These are phyloP conservation scores for Agrochola circellaris DNA, from an alignment of 2,888 invertebrate species.

Conservation along the genomic window DNA sequence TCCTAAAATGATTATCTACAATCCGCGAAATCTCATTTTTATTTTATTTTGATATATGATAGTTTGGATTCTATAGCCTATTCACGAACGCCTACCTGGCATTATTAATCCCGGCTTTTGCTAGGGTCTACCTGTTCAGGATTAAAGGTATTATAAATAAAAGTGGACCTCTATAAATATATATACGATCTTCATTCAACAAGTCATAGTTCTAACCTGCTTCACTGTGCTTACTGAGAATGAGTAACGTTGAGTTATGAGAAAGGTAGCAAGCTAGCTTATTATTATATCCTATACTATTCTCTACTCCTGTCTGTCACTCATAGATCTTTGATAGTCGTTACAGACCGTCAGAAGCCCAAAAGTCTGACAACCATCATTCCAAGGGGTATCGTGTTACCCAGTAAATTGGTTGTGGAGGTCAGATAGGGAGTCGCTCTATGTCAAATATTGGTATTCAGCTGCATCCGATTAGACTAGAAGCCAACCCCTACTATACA, in stretches of 20 bases:
- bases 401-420: too few species aligned
- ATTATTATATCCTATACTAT: neutral
- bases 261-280: neutral
- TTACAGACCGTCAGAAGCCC: too few species aligned
- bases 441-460: too few species aligned
- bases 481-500: too few species aligned
- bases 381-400: too few species aligned
- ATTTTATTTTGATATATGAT: constrained; percentile 6
- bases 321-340: too few species aligned
- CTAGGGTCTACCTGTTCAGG: neutral
- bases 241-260: too few species aligned
- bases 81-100: constrained; percentile 8
- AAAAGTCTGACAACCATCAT: too few species aligned
- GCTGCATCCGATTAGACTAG: too few species aligned
- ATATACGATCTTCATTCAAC: neutral
- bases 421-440: too few species aligned
- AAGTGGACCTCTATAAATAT: neutral
- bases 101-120: constrained; percentile 13
- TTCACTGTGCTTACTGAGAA: too few species aligned
- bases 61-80: constrained; percentile 12
- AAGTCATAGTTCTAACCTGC: neutral
- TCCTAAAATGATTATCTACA: neutral
- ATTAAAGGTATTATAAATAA: neutral
- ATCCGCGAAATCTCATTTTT: constrained; percentile 3
- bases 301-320: too few species aligned